A percentile compares a stretch with the other conserved stretches of the same genome.
Conservation (phyloP, 1,140 invertebrate species). For the Cotesia typhae region DNA sequence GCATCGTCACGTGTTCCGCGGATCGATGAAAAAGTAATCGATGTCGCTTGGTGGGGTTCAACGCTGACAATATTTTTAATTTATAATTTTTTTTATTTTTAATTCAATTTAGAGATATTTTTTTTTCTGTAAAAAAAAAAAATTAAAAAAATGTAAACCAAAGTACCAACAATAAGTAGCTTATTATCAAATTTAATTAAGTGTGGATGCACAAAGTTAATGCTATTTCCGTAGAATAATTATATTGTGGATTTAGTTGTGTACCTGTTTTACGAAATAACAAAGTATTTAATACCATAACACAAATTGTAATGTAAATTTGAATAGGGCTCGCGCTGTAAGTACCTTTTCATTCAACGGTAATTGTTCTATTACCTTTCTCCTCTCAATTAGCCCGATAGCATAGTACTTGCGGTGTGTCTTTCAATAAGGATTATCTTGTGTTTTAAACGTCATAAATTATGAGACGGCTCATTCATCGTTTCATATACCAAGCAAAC, state of each 20-base stretch:
- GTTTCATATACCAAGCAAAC: conserved; percentile 4
- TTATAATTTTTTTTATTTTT: background rate
- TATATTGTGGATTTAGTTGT: no score
- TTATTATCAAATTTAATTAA: no score
- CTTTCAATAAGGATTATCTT: conserved; percentile 23
- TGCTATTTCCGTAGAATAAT: no score
- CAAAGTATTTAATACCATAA: background rate
- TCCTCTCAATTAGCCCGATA: conserved; percentile 2
- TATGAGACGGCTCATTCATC: conserved; percentile 22
- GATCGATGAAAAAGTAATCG: conserved; percentile 31
- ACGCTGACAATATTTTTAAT: conserved; percentile 11
- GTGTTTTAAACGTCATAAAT: conserved; percentile 30
- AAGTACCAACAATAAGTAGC: no score
- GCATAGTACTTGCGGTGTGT: conserved; percentile 25
- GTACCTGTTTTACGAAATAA: no score
- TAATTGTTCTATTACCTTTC: background rate
- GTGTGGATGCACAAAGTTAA: no score
- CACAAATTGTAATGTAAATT: background rate
- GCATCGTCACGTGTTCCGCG: conserved; percentile 19
- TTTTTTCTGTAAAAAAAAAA: background rate
- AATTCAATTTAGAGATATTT: no score
- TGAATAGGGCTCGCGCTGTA: background rate
- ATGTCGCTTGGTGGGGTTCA: conserved; percentile 15
- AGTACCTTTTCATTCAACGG: background rate
- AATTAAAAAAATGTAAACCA: background rate